Evolutionary conservation across 2,888 invertebrate species (phyloP), one percentile per base, ranked within the genome.

Genomic region (Heliconius aoede): DNA sequence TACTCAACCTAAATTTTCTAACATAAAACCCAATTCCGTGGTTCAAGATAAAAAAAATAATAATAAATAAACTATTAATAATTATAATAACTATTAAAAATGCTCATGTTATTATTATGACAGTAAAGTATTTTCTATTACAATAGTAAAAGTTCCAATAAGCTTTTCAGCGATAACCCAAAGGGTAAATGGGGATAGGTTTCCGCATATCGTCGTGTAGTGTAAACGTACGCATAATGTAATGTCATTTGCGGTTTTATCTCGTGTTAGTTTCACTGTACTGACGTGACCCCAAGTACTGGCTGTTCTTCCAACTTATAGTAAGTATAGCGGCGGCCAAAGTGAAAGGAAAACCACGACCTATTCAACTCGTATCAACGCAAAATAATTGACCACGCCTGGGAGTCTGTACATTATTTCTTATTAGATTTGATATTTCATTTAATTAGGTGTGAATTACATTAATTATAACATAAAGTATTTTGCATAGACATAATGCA

Each of bases 341-440:
- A 92, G 93, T 93, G 93, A 93, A 93, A 93, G 93, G 92, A 88
- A 86, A 86, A 82, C 85, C 81, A 85, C 87, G 88, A 89, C 89
- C 89, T 85, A 86, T 89, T 89, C 81, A 76, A 80, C 78, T 79
- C 85, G 21, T 71, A 72, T 76, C 46, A 77, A 71, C 62, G 71
- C 64, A 64, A 71, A 71, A 76, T 73, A 76, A 77, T 76, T 71
- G 60, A 76, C 67, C 84, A 83, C 62, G 55, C 58, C 36, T 36
- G 71, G 71, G 40, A 18, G 36, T 76, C 55, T 24, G 61, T 21
- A 51, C 55, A 36, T 51, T 62, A 36, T 32, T 65, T n/a, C n/a
- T 76, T 36, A 40, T 65, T 40, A 30, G 40, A 21, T 40, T 69
- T 69, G 30, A 65, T 36, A 26, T 40, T 46, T 51, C 36, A 24